These are phyloP conservation scores for Rousettus leschenaultii DNA, from an alignment of 2,113 vertebrate genomes.

Conservation along the genomic window DNA sequence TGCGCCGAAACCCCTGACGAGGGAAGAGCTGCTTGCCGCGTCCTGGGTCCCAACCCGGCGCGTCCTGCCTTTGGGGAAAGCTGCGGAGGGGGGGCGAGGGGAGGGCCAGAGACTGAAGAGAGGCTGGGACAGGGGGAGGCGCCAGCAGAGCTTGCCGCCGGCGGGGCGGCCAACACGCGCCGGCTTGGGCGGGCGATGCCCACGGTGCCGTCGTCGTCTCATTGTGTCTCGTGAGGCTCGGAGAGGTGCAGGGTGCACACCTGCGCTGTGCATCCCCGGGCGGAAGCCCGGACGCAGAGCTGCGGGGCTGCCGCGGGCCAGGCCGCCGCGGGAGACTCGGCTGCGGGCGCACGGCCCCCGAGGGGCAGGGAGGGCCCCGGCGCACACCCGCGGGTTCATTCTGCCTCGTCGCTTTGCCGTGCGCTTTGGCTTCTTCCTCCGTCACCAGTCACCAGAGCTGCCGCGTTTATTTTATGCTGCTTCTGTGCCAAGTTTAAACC, in stretches of 20 bases:
- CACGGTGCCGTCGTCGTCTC: rapidly evolving
- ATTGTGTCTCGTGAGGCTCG: too few species aligned
- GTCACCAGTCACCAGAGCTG: not conserved
- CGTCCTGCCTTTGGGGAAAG: not conserved
- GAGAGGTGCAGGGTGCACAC: rapidly evolving
- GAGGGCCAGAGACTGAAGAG: not conserved
- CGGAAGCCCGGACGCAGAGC: rapidly evolving
- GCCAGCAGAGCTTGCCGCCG: rapidly evolving
- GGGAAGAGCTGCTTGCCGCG: not conserved
- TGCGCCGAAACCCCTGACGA: too few species aligned
- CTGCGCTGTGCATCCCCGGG: rapidly evolving
- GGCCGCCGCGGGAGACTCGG: not conserved
- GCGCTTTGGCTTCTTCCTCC: not conserved
- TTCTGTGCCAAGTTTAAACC: not conserved
- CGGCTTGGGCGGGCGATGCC: rapidly evolving
- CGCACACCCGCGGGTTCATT: rapidly evolving
- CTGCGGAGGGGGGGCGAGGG: not conserved
- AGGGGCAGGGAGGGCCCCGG: not conserved
- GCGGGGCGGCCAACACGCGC: rapidly evolving
- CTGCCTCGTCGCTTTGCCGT: not conserved
- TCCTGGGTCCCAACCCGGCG: rapidly evolving
- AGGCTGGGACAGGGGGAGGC: rapidly evolving
- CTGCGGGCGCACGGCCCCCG: rapidly evolving
- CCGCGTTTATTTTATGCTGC: rapidly evolving
- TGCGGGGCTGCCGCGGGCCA: rapidly evolving